Percentiles rank a stretch among this genome's conserved stretches.
These are phyloP conservation scores for Podarcis cretensis DNA, from an alignment of 2,113 vertebrate species.

Conservation along the genomic window DNA sequence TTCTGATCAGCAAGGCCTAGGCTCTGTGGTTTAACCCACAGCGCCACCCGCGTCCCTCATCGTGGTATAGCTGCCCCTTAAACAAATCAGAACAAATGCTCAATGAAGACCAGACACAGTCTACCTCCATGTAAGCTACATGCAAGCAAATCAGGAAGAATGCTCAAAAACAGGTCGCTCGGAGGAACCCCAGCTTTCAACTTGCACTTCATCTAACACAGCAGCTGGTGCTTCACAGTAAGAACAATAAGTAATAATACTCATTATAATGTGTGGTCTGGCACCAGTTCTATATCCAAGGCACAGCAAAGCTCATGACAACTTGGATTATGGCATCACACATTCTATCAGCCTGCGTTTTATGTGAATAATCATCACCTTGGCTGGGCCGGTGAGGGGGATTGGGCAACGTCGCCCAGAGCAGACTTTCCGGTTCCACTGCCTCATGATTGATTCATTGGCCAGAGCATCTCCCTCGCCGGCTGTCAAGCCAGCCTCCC, in stretches of 20 bases:
- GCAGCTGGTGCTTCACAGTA: too few relatives aligned
- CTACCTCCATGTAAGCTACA: too few relatives aligned
- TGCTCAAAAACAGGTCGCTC: too few relatives aligned
- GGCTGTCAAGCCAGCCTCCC: constrained; percentile 16
- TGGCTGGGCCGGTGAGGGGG: background rate
- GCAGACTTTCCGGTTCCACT: background rate
- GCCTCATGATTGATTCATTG: constrained; percentile 2
- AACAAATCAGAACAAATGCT: too few relatives aligned
- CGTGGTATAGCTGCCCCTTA: too few relatives aligned
- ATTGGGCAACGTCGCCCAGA: background rate
- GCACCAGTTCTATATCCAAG: background rate
- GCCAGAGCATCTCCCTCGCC: background rate
- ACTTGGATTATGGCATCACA: background rate
- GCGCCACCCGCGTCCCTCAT: too few relatives aligned
- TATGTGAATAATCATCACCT: background rate
- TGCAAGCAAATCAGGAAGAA: too few relatives aligned
- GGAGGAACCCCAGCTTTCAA: too few relatives aligned
- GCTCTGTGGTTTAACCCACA: too few relatives aligned
- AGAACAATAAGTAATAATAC: background rate
- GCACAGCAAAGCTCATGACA: background rate
- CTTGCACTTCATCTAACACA: too few relatives aligned
- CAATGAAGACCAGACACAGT: too few relatives aligned
- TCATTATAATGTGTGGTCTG: background rate
- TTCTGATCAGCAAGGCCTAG: too few relatives aligned
- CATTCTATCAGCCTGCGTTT: background rate